Evolutionary conservation across 2,888 invertebrate species (phyloP), one percentile per base, ranked within the genome.

Genomic region (Artemia sp.): DNA sequence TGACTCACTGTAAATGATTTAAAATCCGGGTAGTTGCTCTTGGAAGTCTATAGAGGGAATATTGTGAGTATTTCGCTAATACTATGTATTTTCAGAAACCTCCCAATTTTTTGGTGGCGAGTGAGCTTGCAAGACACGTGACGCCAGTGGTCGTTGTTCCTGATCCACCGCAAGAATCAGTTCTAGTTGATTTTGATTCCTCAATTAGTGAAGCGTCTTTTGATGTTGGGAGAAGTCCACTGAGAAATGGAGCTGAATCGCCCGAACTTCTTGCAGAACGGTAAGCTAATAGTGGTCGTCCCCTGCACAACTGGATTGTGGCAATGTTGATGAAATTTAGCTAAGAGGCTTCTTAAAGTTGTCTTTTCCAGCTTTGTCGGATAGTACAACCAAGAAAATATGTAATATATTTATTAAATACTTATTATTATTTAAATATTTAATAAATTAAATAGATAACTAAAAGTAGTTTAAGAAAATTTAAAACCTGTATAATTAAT

Each of bases 61-160:
- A 38, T 38, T 38, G 38, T 38, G 38, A 38, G 6, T 38, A 38
- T 38, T 38, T 38, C 5, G 6, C 38, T 38, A 38, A 38, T 38
- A 6, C 38, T 6, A 38, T 70, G 73, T 71, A 72, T 72, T 77
- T 79, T 51, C 75, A 87, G 80, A 86, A 87, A 75, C 92, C 96
- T 71, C 98, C 97, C 0, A 97, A 98, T 80, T 97, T 98, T 81
- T 82, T 93, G 73, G 84, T 89, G 72, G 87, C 92, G 81, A 88
- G 93, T 67, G 96, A 96, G 77, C 85, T 98, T 76, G 87, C 90
- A 70, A 89, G 89, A 38, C 97, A 98, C 77, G 89, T 92, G 70
- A 90, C 95, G 2, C 96, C 96, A 1, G 93, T 94, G 73, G 95
- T 92, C 67, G 84, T 87, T 51, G 84, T 92, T 69, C 89, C 91